These are phyloP conservation scores for Typhlichthys eigenmanni DNA, from an alignment of 2,797 vertebrate genomes.

Conservation along the genomic window DNA sequence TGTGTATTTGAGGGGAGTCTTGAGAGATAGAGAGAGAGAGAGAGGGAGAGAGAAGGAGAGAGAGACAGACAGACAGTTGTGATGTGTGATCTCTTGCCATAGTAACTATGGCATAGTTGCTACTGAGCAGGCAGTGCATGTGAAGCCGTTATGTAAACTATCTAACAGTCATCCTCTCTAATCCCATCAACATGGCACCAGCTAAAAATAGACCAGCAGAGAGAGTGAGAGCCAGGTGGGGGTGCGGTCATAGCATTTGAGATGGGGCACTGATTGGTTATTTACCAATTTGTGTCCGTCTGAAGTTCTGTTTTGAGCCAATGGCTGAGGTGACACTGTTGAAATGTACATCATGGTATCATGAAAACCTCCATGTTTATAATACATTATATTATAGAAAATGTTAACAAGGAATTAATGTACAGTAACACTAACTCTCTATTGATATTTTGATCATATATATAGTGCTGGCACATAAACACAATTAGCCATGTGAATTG, in stretches of 20 bases:
- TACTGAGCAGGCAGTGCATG: constrained; percentile 7
- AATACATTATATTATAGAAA: too few relatives aligned
- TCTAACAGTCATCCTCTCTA: constrained; percentile 16
- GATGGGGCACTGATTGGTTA: neutral
- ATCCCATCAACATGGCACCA: constrained; percentile 15
- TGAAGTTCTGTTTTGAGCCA: neutral
- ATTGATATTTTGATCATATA: too few relatives aligned
- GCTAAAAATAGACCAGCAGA: constrained; percentile 2
- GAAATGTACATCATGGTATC: too few relatives aligned
- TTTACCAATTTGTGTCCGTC: neutral
- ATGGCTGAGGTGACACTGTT: neutral
- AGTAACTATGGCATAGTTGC: too few relatives aligned
- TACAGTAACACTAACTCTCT: too few relatives aligned
- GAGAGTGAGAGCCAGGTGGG: neutral
- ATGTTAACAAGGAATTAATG: too few relatives aligned
- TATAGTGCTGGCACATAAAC: too few relatives aligned
- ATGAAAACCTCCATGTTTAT: too few relatives aligned
- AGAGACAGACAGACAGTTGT: neutral
- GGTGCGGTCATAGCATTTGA: neutral
- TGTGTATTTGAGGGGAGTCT: neutral
- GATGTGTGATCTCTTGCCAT: neutral
- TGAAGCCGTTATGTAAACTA: constrained; percentile 14
- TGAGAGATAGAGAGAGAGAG: neutral
- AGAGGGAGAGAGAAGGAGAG: neutral
- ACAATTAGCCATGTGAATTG: too few relatives aligned